These are phyloP conservation scores for Ypsolopha sequella DNA, from an alignment of 2,888 invertebrate genomes.

Conservation along the genomic window DNA sequence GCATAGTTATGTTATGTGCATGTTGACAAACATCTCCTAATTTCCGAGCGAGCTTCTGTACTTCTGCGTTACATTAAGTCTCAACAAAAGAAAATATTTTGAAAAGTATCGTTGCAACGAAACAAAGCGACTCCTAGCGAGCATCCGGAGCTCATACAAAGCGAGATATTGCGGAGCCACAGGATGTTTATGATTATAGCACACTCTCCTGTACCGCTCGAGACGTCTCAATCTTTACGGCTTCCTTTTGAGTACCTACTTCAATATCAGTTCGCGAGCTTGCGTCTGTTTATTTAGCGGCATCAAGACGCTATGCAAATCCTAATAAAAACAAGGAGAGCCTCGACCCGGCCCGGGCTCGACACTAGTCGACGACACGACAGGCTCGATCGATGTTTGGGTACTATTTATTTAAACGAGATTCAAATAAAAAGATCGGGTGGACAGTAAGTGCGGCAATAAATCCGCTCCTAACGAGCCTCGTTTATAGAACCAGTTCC, in stretches of 20 bases:
- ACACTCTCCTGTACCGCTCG: slow-evolving; percentile 36
- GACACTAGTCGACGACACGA: too few species aligned
- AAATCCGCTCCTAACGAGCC: slow-evolving; percentile 26
- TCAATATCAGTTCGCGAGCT: slow-evolving; percentile 22
- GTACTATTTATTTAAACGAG: slow-evolving; percentile 3
- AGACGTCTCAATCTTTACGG: slow-evolving; percentile 49
- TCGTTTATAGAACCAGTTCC: slow-evolving; percentile 19
- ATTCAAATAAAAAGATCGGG: slow-evolving; percentile 3
- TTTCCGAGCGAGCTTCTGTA: neutral
- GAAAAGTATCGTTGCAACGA: slow-evolving; percentile 59
- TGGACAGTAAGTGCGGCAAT: slow-evolving; percentile 11
- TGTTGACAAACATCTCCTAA: neutral
- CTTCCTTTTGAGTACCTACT: slow-evolving; percentile 36
- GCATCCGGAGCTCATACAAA: slow-evolving; percentile 55
- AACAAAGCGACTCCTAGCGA: slow-evolving; percentile 55
- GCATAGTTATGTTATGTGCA: neutral
- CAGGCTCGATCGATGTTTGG: neutral
- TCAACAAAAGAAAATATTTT: slow-evolving; percentile 62
- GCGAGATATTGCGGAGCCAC: slow-evolving; percentile 55
- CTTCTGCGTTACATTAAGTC: slow-evolving; percentile 24
- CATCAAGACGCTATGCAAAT: neutral
- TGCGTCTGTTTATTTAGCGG: neutral
- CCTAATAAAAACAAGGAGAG: neutral
- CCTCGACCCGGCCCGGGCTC: neutral
- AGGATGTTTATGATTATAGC: slow-evolving; percentile 63